Evolutionary conservation across 2,113 vertebrate species (phyloP).

Genomic region (Sporophila hypoxantha): DNA sequence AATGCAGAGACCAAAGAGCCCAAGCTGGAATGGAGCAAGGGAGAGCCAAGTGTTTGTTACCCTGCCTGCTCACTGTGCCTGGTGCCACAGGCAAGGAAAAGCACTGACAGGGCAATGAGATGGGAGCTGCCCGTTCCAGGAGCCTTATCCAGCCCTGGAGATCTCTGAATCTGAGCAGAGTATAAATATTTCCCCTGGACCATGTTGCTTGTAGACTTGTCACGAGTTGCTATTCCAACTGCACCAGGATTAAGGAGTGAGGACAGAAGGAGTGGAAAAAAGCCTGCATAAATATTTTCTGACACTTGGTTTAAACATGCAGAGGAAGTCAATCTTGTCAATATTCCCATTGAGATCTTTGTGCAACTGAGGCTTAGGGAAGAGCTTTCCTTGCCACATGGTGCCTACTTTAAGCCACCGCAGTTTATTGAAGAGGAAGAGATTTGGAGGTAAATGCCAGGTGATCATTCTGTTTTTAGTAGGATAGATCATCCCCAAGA

Average conservation of each 20-base stretch:
- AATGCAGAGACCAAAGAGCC: not conserved
- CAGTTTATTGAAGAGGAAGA: not conserved
- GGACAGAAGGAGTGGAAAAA: not conserved
- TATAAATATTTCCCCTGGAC: conserved; percentile 33
- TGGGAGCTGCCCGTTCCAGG: not conserved
- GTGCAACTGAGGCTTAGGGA: not conserved
- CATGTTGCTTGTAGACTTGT: not conserved
- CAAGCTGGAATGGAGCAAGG: not conserved
- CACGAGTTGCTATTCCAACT: not conserved
- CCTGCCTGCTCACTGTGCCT: not conserved
- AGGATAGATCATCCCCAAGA: not conserved
- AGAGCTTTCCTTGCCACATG: not conserved
- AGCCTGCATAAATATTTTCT: conserved; percentile 15
- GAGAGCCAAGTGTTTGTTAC: not conserved
- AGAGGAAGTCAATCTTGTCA: not conserved
- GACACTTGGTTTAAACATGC: not conserved
- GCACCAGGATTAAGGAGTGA: not conserved
- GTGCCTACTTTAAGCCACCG: not conserved
- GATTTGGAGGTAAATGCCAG: not conserved
- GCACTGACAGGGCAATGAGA: not conserved
- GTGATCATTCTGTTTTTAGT: not conserved
- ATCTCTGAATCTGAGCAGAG: not conserved
- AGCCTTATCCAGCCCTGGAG: not conserved
- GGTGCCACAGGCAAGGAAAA: not conserved
- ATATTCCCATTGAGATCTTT: not conserved